Evolutionary conservation across 2,113 vertebrate species (phyloP), one percentile per base, ranked within the genome.

Genomic region (Oryzias curvinotus): DNA sequence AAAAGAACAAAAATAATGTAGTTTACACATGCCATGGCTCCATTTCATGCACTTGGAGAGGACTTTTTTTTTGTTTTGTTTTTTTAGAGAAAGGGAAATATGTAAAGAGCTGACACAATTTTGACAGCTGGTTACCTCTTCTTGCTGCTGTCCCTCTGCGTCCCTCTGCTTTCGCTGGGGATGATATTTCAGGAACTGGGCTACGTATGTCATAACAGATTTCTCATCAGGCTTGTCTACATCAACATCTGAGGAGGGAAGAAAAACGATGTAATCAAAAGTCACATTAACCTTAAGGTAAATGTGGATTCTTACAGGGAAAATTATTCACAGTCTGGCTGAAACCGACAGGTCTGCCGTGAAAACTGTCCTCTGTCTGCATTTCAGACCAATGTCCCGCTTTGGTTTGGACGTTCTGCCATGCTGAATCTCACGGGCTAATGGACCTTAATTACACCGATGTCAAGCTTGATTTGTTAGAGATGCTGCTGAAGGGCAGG

Each of bases 201-300:
- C 95, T 28, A 99, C 93, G 0, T 99, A 99, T 2, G 97, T 99
- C 97, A 99, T 99, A 44, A 99, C 91, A 51, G 96, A 98, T 85
- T 98, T 99, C 80, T 99, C 97, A 83, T 99, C 97, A n/a, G 97
- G 97, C 48, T 98, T 99, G 81, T 98, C 96, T 65, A 99, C 97
- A 66, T 99, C 97, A 8, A 99, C 96, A 83, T 99, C 97, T 99
- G 84, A 46, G 26, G 65, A 66, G 18, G 19, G 21, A 71, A 62
- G 0, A 48, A 41, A 44, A 57, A 4, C 0, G 50, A 70, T 61
- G 10, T 23, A 44, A 66, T 69, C 14, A 57, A 14, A 62, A 21
- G 14, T 64, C 16, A 62, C 17, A 49, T 47, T 51, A 28, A 57
- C 19, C 15, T 17, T 3, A 60, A 14, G 49, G 30, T 3, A 8